Conservation (phyloP, 2,888 invertebrate genomes). For the Drosophila pseudotalamancana region DNA sequence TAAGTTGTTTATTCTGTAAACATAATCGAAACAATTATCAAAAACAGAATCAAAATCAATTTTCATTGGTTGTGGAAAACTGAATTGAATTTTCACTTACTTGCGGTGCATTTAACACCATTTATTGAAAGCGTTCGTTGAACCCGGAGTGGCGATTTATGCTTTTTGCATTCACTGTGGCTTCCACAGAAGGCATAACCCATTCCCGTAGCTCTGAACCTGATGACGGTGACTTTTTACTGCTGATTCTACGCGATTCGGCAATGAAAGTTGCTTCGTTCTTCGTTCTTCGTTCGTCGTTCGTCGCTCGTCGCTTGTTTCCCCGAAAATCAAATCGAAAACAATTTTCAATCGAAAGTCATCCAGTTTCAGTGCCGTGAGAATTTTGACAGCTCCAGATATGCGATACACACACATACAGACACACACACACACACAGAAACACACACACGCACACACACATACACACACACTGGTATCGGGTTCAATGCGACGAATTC, state of each 20-base stretch:
- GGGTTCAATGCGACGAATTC: conserved; percentile 67
- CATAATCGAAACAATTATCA: neutral
- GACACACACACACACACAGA: neutral
- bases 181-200: conserved; percentile 60
- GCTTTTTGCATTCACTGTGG: conserved; percentile 21
- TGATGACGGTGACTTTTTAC: conserved; percentile 58
- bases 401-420: conserved; percentile 37
- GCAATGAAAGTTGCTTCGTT: conserved; percentile 63
- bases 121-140: conserved; percentile 48
- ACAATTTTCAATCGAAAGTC: conserved; percentile 57
- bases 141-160: conserved; percentile 47
- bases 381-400: conserved; percentile 53
- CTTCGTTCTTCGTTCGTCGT: no score
- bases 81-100: conserved; percentile 30
- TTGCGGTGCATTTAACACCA: conserved; percentile 56
- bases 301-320: conserved; percentile 31
- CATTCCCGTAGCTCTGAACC: conserved; percentile 34
- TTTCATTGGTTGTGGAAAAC: neutral
- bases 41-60: no score
- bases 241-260: conserved; percentile 61
- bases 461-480: conserved; percentile 22
- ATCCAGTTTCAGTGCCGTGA: conserved; percentile 63
- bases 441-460: neutral
- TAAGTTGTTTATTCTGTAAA: no score
- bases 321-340: conserved; percentile 43